These are phyloP conservation scores for Proales similis DNA, from an alignment of 1,140 invertebrate species.

Conservation along the genomic window DNA sequence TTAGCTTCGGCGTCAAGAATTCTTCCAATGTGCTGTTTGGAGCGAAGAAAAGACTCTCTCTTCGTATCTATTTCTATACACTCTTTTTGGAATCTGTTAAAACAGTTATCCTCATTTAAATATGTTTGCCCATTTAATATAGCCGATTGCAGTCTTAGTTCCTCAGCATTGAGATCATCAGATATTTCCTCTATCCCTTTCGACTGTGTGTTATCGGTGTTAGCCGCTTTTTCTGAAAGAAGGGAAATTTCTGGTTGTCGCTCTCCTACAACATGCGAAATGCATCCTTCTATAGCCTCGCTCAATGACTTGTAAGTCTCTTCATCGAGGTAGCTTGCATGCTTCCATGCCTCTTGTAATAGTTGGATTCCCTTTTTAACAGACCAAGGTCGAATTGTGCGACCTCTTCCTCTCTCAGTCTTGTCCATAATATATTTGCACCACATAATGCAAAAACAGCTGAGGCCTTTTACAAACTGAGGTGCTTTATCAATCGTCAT, in stretches of 20 bases:
- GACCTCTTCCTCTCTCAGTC: constrained; percentile 7
- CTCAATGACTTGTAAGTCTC: not conserved
- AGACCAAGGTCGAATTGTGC: constrained; percentile 12
- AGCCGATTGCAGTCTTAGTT: too few relatives aligned
- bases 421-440: constrained; percentile 27
- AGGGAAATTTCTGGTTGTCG: too few relatives aligned
- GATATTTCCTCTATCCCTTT: too few relatives aligned
- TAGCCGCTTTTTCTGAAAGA: too few relatives aligned
- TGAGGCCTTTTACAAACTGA: constrained; percentile 1
- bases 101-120: too few relatives aligned
- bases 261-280: constrained; percentile 17
- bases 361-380: constrained; percentile 21
- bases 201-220: too few relatives aligned
- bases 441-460: constrained; percentile 12
- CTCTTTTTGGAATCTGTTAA: constrained; percentile 8
- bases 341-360: not conserved
- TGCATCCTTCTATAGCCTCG: constrained; percentile 8
- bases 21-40: constrained; percentile 5
- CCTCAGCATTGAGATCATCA: too few relatives aligned
- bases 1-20: not conserved
- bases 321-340: not conserved
- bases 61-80: constrained; percentile 14
- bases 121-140: too few relatives aligned
- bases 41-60: not conserved
- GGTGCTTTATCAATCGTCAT: not conserved